Base-by-base conservation (phyloP, 2,888 invertebrate genomes). In the Coelopa pilipes region DNA sequence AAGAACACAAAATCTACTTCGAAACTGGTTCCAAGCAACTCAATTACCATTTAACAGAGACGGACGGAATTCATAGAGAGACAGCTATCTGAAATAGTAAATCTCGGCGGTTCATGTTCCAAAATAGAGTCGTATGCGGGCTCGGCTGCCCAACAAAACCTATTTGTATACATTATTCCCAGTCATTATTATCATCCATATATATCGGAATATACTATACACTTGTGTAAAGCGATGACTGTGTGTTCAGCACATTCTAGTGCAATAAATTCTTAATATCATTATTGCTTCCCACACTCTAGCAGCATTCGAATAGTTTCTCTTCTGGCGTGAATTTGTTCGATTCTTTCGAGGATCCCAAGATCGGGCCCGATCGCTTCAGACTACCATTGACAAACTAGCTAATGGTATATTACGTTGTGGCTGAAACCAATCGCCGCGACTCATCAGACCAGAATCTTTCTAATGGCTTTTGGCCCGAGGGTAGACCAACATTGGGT, bases 281-380 rank as follows among this genome's bases (percentile, higher is more conserved):
- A 59, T 59, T 59, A 59, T 59, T 59, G 57, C 57, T 59, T 59
- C 57, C 57, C 57, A 59, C 57, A 59, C 19, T 19, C 1, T 10
- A 17, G 1, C 3, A 57, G 19, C 12, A 11, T 19, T 17, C 17
- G 17, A 12, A 19, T 57, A 11, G 1, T 57, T 59, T 59, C n/a
- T 21, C 24, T 21, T 59, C 13, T 59, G 12, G 12, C 17, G 9
- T 59, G 11, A 59, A 12, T 59, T 59, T 59, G n/a, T 59, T 59
- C 21, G 13, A 21, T 59, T 21, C 10, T n/a, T 59, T 17, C 21
- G 13, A 17, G 24, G 57, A 21, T 24, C 57, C 17, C 13, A 34
- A 34, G 34, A 34, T 4, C 34, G 34, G 34, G 34, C 34, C 34
- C 7, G 34, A 34, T 34, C 7, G 7, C 7, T 34, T 4, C 34